Evolutionary conservation across 2,888 invertebrate species (phyloP).

Genomic region (Coleophora deauratella): DNA sequence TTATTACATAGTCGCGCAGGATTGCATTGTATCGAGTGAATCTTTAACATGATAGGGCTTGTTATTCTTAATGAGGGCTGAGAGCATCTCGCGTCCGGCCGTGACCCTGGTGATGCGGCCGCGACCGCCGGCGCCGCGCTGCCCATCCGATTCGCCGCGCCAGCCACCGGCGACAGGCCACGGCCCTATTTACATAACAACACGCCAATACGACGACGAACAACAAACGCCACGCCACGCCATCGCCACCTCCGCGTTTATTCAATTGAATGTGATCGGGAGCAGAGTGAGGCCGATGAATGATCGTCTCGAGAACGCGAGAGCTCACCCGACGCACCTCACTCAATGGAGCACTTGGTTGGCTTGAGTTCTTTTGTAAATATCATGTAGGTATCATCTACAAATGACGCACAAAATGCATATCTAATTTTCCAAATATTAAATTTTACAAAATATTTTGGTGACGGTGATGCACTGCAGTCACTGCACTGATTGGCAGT

Average conservation of each 20-base stretch:
- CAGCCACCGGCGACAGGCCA: constrained; percentile 11
- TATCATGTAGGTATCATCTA: no score
- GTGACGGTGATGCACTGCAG: no score
- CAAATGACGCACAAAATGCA: no score
- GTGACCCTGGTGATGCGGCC: constrained; percentile 19
- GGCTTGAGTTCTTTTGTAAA: no score
- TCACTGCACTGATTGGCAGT: no score
- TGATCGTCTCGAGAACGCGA: constrained; percentile 41
- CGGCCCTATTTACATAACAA: constrained; percentile 53
- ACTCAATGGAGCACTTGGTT: background rate
- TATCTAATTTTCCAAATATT: no score
- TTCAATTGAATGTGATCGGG: constrained; percentile 63
- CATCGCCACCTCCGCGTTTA: constrained; percentile 47
- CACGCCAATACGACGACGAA: constrained; percentile 34
- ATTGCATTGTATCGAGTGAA: no score
- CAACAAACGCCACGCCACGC: constrained; percentile 20
- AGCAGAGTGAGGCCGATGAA: constrained; percentile 32
- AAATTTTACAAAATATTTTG: no score
- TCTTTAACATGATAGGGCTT: no score
- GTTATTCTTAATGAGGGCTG: constrained; percentile 12
- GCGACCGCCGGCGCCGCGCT: constrained; percentile 24
- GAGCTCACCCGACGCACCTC: background rate
- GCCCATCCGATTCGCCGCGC: constrained; percentile 7
- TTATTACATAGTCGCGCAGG: no score
- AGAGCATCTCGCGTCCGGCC: constrained; percentile 26